Percentiles rank a stretch among this genome's conserved stretches.
These are phyloP conservation scores for Cheirogaleus medius DNA, from an alignment of 2,113 vertebrate genomes.

Conservation along the genomic window DNA sequence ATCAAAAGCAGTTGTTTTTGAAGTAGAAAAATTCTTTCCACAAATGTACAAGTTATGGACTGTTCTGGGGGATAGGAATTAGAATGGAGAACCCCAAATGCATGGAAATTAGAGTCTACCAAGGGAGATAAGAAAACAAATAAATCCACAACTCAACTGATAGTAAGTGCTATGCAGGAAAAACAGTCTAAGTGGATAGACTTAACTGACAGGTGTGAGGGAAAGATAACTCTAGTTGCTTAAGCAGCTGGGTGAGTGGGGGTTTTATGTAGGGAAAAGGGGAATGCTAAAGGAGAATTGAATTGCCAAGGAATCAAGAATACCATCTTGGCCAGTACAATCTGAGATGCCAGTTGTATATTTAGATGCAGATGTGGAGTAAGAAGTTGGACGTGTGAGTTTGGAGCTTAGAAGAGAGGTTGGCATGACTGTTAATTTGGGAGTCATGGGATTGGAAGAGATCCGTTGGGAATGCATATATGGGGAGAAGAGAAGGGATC, in stretches of 20 bases:
- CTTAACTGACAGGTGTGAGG: not conserved
- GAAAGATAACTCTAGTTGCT: not conserved
- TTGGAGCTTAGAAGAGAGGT: not conserved
- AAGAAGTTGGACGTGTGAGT: not conserved
- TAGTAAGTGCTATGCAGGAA: not conserved
- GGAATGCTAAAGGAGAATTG: not conserved
- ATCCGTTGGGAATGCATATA: not conserved
- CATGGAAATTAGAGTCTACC: not conserved
- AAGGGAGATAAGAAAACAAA: not conserved
- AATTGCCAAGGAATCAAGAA: not conserved
- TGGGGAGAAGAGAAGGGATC: not conserved
- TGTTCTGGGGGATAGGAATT: not conserved
- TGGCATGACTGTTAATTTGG: not conserved
- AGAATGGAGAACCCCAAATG: not conserved
- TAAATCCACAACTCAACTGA: not conserved
- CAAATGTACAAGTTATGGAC: not conserved
- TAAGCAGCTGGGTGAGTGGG: not conserved
- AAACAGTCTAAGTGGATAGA: not conserved
- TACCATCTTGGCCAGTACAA: not conserved
- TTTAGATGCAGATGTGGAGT: not conserved
- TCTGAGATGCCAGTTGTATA: not conserved
- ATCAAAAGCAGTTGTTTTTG: constrained; percentile 22
- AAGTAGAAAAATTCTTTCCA: not conserved
- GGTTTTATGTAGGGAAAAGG: not conserved
- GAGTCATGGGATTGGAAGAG: not conserved